A percentile compares a stretch with the other conserved stretches of the same genome.
Evolutionary conservation across 2,113 vertebrate species (phyloP).

Genomic region (Corythornis vintsioides): DNA sequence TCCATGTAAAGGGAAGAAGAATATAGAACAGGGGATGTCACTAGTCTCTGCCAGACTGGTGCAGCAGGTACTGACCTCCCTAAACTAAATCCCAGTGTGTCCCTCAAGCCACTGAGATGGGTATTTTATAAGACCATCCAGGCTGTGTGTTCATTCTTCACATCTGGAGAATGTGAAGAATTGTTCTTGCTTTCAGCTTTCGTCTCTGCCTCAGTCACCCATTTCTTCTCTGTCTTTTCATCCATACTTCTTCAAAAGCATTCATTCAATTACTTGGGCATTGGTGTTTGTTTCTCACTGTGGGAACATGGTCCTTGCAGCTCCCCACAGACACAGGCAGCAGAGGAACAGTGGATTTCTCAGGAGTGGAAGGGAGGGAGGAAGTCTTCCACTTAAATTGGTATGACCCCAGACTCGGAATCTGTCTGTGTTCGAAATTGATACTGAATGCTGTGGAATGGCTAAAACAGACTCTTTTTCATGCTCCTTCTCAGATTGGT

Average conservation of each 20-base stretch:
- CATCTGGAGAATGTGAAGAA: not conserved
- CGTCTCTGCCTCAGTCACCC: not conserved
- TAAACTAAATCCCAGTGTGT: not conserved
- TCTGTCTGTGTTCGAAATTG: not conserved
- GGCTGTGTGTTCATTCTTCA: not conserved
- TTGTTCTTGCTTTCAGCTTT: not conserved
- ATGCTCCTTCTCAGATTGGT: not conserved
- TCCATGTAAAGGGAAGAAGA: accelerated
- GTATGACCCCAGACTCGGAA: not conserved
- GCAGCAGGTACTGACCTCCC: not conserved
- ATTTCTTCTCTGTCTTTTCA: not conserved
- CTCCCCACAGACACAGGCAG: not conserved
- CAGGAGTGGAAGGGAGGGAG: not conserved
- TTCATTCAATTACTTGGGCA: not conserved
- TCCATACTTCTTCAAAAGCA: not conserved
- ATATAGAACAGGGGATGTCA: not conserved
- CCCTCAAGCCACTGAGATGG: not conserved
- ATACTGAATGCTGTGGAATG: not conserved
- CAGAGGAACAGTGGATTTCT: not conserved
- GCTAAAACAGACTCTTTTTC: not conserved
- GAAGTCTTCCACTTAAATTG: not conserved
- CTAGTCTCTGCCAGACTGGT: not conserved
- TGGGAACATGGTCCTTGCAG: not conserved
- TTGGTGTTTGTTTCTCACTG: not conserved
- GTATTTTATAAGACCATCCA: not conserved